Evolutionary conservation across 2,113 vertebrate genomes (phyloP), one percentile per base, ranked within the genome.

Genomic region (Hirundichthys speculiger): DNA sequence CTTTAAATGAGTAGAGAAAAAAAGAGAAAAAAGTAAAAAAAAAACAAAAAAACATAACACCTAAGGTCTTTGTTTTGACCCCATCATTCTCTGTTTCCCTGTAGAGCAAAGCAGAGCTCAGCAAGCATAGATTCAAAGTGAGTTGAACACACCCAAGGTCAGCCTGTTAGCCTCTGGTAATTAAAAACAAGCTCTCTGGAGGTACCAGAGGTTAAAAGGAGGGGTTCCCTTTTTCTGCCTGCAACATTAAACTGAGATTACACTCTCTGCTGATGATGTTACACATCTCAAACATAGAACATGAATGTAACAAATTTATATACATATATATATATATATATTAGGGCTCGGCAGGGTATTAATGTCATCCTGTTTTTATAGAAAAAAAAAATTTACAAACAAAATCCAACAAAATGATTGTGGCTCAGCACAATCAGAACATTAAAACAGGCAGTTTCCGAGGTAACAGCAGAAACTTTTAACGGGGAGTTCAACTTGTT

Each of bases 161-260:
- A 95, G 90, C 84, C 65, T 80, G 94, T 94, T 93, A 92, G 89
- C 93, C 94, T 93, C 83, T 90, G 89, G 91, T 96, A 96, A 96
- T 96, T 96, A 96, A 96, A 95, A 92, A 92, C 78, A 94, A 94
- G 91, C 92, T 93, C 93, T 88, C 90, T 79, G 81, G 93, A 93
- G 92, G 93, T 86, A 91, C 15, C 69, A 86, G 85, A 93, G 94
- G 94, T 95, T 95, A 95, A 96, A 93, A 60, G 71, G 90, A 78
- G 93, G 91, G 90, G 75, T 83, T 87, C 79, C 85, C 80, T 83
- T 83, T n/a, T 84, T 88, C 81, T 82, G 86, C 87, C 84, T 85
- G 83, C 47, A 71, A 91, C 85, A 89, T 89, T 86, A 84, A 86
- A 88, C 75, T 68, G 61, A 88, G 79, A 86, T 89, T 85, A 87